Conservation (phyloP, 2,888 invertebrate species). For the Nomada lathburiana region DNA sequence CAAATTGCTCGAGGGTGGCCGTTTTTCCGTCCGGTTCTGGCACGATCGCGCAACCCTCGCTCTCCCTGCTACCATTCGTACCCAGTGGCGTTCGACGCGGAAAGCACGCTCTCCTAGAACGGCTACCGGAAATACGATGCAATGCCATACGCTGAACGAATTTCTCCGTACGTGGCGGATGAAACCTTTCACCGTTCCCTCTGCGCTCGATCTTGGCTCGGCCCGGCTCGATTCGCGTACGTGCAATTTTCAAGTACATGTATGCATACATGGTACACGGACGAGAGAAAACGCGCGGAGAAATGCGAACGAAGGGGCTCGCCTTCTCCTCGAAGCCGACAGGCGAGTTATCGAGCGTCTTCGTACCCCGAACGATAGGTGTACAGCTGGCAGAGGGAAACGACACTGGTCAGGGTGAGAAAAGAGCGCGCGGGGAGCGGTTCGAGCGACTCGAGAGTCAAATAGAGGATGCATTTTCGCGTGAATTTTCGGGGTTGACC, state of each 20-base stretch:
- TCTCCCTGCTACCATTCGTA: background rate
- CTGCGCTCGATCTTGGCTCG: background rate
- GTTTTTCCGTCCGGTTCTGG: constrained; percentile 72
- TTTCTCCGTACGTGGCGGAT: constrained; percentile 22
- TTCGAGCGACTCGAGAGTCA: constrained; percentile 18
- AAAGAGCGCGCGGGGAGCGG: constrained; percentile 42
- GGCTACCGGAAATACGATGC: constrained; percentile 65
- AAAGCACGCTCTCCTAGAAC: constrained; percentile 36
- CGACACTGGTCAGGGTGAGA: too few relatives aligned
- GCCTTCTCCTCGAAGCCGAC: background rate
- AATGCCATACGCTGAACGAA: constrained; percentile 30
- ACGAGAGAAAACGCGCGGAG: too few relatives aligned
- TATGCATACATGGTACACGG: too few relatives aligned
- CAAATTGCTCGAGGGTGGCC: constrained; percentile 71
- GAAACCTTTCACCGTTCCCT: constrained; percentile 52
- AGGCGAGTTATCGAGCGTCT: too few relatives aligned
- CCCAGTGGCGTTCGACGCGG: constrained; percentile 12
- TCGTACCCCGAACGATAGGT: constrained; percentile 47
- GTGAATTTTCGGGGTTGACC: constrained; percentile 77
- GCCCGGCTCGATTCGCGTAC: too few relatives aligned
- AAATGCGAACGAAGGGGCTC: background rate
- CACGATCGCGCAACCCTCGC: constrained; percentile 25
- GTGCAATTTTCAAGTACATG: too few relatives aligned
- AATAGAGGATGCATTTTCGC: constrained; percentile 68
- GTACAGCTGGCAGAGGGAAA: constrained; percentile 28